Base-by-base conservation (phyloP, 2,888 invertebrate species). In the Dolomedes plantarius region DNA sequence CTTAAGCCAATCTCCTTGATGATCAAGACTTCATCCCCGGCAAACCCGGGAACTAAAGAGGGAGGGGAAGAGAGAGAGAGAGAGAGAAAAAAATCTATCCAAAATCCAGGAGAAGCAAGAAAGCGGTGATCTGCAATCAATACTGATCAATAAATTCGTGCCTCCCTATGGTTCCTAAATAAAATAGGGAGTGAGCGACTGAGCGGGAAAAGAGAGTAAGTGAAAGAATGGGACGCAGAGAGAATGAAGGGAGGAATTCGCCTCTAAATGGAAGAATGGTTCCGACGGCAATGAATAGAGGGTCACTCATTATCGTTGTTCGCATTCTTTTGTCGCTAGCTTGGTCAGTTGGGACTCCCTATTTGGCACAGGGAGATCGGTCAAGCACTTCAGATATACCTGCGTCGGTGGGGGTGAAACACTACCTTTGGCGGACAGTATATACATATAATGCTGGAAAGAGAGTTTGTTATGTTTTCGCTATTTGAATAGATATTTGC, bases 91-190 rank as follows among this genome's bases (percentile, higher is more conserved):
- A 65, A 7, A 62, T 46, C 41, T 46, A 46, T 46, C 41, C 41
- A 36, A 80, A 81, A 69, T 69, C 81, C 50, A 74, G 68, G 80
- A 74, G 74, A 81, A 32, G 56, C 56, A 56, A 80, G 79, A 81
- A 83, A 77, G 39, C 72, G 71, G 67, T 73, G 83, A 85, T 85
- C 76, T 85, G 83, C 83, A 85, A 85, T 85, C 83, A 85, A 85
- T 85, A 85, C 77, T 46, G 83, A 85, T 85, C 83, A 73, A 85
- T 85, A 64, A 23, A 36, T 13, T 41, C 41, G 67, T 36, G 74
- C 41, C 67, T 77, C 68, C 68, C 77, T 68, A 68, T 36, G 64
- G 78, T 62, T 71, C 73, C 72, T 68, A 46, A 72, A 79, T 64
- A 72, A 72, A 79, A 72, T 64, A 79, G 79, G 72, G 46, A 79